Percentiles rank a stretch among this genome's conserved stretches.
Conservation (phyloP, 2,113 vertebrate species). For the Heliornis fulica region DNA sequence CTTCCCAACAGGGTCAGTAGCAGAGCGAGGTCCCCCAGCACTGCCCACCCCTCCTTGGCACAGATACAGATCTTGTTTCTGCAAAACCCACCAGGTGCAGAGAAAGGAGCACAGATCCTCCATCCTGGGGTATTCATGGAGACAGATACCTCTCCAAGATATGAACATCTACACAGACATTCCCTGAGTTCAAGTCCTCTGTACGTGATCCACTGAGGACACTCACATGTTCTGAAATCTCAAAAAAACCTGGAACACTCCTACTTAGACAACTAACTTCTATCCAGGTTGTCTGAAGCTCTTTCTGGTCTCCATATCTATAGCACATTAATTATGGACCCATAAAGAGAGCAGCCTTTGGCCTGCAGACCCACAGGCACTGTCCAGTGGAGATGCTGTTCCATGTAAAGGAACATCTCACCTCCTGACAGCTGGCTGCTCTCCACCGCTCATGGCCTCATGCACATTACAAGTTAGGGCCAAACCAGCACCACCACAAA, state of each 20-base stretch:
- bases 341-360: not conserved
- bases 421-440: not conserved
- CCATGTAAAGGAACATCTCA: not conserved
- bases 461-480: too few relatives aligned
- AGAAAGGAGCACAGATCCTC: not conserved
- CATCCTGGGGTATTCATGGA: too few relatives aligned
- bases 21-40: not conserved
- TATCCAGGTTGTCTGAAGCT: not conserved
- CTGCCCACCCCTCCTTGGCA: not conserved
- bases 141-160: not conserved
- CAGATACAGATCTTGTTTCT: not conserved
- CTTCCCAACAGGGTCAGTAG: not conserved
- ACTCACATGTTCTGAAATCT: not conserved
- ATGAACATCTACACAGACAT: accelerated
- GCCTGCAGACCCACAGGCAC: not conserved
- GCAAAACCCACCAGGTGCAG: not conserved
- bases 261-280: not conserved
- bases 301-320: not conserved
- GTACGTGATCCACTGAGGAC: accelerated
- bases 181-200: accelerated
- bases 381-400: not conserved
- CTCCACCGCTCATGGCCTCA: not conserved
- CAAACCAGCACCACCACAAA: not conserved
- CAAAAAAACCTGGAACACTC: not conserved
- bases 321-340: not conserved